Percentiles rank a stretch among this genome's conserved stretches.
Conservation (phyloP, 2,113 vertebrate genomes). For the Pelusios castaneus region DNA sequence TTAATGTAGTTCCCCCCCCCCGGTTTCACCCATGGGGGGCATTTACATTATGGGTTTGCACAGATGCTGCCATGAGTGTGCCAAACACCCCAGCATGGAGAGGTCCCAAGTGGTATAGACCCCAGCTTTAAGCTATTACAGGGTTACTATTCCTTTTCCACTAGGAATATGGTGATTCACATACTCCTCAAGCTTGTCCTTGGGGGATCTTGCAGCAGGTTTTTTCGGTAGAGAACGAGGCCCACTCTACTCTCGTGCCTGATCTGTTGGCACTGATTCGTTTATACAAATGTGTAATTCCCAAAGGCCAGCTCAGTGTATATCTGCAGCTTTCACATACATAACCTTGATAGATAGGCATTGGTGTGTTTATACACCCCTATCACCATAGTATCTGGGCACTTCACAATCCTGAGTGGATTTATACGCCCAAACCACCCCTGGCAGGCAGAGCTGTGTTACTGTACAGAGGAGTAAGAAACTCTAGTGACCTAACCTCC, state of each 20-base stretch:
- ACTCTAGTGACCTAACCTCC: not conserved
- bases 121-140: no score
- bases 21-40: no score
- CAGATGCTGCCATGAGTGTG: not conserved
- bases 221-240: not conserved
- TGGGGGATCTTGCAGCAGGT: not conserved
- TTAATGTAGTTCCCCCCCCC: not conserved
- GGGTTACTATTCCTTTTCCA: no score
- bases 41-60: not conserved
- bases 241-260: not conserved
- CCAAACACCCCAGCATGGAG: no score
- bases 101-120: no score
- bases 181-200: no score
- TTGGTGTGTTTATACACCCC: not conserved
- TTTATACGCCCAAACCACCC: not conserved
- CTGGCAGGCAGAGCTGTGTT: accelerated
- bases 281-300: not conserved
- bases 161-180: no score
- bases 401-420: not conserved
- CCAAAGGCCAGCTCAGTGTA: not conserved
- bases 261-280: not conserved
- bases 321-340: not conserved
- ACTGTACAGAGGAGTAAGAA: accelerated
- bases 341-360: not conserved
- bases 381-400: not conserved